Base-by-base conservation (phyloP, 2,113 vertebrate species). In the Nannobrachium achirus region DNA sequence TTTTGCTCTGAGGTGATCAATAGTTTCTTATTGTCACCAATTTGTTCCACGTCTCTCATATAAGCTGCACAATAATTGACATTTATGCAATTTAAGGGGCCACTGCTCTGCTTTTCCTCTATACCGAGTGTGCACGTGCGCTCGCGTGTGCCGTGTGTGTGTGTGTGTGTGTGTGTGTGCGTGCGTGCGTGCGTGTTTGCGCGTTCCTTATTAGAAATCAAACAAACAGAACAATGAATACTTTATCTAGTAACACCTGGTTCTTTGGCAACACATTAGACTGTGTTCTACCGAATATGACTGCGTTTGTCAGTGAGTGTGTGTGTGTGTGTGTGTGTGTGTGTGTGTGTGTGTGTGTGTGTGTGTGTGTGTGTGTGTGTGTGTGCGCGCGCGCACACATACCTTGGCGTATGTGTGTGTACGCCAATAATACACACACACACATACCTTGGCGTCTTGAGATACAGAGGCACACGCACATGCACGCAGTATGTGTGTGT, bases 1-100 rank as follows among this genome's bases (percentile, higher is more conserved):
- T 89, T 89, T 82, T 73, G 78, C 78, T 80, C 72, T 71, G 79
- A 52, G 62, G 69, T 76, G 76, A 93, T 92, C 91, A 84, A 91
- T 91, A 88, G n/a, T 82, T 88, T 90, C 87, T 89, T 91, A 91
- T 90, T 89, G 82, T 82, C 69, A 67, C 82, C 77, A 85, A 83
- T 91, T 84, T 90, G 82, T 86, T 86, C 81, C 51, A 84, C 73
- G 77, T 82, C 81, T 71, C 68, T 75, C 78, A 75, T 25, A 74
- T 75, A 73, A 80, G 57, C 82, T 73, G 62, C 71, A 44, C 73
- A 84, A 86, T 80, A 91, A 89, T 86, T 83, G 69, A 80, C 81
- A 76, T 84, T 85, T 77, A 84, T 79, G 75, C 81, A 60, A 73
- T 89, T 85, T 82, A 81, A 73, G 58, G 63, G 79, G 83, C 74